phyloP scores from a whole-genome alignment of 2,113 vertebrate genomes.

The Nesospiza acunhae region DNA sequence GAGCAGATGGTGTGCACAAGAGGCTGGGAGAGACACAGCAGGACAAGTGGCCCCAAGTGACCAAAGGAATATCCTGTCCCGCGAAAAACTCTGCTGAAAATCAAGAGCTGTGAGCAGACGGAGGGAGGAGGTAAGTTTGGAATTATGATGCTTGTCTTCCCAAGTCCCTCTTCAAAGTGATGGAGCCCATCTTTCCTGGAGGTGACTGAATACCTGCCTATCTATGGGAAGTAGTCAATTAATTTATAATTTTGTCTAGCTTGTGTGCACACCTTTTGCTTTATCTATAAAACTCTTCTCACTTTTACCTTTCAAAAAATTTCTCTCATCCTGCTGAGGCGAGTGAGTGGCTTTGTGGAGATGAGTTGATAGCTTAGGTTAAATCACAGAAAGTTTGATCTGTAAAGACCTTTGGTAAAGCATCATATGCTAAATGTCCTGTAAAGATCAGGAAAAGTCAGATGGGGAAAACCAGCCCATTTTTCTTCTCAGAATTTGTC shows the following conservation, averaged over 20 bases:
- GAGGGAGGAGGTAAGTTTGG: background rate
- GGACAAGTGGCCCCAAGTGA: background rate
- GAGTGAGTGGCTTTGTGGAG: background rate
- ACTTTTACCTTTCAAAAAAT: background rate
- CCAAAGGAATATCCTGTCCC: background rate
- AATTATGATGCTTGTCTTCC: background rate
- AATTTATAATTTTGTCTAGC: background rate
- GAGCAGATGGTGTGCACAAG: fast-evolving
- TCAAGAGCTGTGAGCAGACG: background rate
- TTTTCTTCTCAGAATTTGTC: background rate
- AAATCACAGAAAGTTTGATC: background rate
- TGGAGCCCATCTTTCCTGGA: background rate
- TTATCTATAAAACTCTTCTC: background rate
- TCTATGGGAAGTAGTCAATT: fast-evolving
- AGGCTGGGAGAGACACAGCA: background rate
- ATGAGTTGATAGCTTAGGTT: background rate
- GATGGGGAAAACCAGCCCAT: background rate
- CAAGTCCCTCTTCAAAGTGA: fast-evolving
- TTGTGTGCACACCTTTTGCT: fast-evolving
- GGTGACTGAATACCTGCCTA: background rate
- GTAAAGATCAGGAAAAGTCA: background rate
- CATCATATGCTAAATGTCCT: background rate
- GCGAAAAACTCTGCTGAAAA: fast-evolving
- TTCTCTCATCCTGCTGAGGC: background rate
- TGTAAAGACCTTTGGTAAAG: background rate